Evolutionary conservation across 2,113 vertebrate genomes (phyloP), one percentile per base, ranked within the genome.

Genomic region (Ageneiosus marmoratus): DNA sequence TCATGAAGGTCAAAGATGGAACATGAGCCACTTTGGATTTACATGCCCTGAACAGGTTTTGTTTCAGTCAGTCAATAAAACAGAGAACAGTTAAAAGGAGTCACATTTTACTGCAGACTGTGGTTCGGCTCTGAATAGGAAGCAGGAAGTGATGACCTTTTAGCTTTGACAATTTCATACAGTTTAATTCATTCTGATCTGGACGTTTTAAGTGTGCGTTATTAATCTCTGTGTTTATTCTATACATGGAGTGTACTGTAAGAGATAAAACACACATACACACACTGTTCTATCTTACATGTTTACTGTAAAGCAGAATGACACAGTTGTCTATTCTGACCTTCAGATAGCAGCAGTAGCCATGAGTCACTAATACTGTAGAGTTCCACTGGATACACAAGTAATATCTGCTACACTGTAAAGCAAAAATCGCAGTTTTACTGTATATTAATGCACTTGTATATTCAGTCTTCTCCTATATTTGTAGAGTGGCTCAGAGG

Each of bases 121-220:
- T 78, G 50, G 69, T 74, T 53, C 77, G 50, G 37, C 56, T 76
- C 56, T 70, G 58, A 82, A 67, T n/a, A 74, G 32, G 51, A n/a
- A 20, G 13, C 37, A 44, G 51, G 16, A 69, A 80, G 15, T 63
- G 78, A 50, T 90, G 88, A 91, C 85, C 87, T 87, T n/a, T 86
- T 51, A 86, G 88, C 89, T 85, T 88, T 73, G 62, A 83, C 63
- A 69, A 60, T 89, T 92, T 60, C 44, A 46, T 78, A 88, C 88
- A 84, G 88, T 90, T 90, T 87, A 73, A 82, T 83, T 73, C 75
- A 78, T 51, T 79, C 53, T 78, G 13, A 46, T 34, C n/a, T 60
- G 58, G 12, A 60, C 62, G 1, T 1, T 67, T 41, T 65, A n/a
- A n/a, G n/a, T n/a, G n/a, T n/a, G n/a, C n/a, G n/a, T n/a, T n/a